A percentile compares a stretch with the other conserved stretches of the same genome.
Conservation (phyloP, 2,888 invertebrate genomes). For the Melipona bicolor region DNA sequence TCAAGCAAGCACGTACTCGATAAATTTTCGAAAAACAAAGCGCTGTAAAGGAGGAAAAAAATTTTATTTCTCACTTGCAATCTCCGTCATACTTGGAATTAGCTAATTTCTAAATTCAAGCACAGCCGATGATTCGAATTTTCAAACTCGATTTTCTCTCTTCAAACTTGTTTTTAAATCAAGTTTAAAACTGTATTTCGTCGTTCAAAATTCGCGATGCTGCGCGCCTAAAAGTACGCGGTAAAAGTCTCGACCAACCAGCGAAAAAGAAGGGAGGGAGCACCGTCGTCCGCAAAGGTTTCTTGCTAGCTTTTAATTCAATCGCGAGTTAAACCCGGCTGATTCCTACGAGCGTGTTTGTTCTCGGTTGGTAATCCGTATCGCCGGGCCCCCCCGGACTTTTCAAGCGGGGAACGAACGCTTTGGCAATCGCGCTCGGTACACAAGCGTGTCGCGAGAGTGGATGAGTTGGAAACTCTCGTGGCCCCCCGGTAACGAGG, state of each 20-base stretch:
- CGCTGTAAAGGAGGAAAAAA: no score
- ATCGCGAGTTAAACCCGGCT: not conserved
- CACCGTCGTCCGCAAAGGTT: not conserved
- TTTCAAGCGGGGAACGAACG: conserved; percentile 45
- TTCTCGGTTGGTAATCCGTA: conserved; percentile 46
- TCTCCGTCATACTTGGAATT: no score
- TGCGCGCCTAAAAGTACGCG: no score
- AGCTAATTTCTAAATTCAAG: no score
- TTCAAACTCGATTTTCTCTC: no score
- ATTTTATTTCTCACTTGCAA: no score
- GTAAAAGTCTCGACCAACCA: not conserved
- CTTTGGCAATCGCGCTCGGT: conserved; percentile 48
- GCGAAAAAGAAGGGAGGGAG: not conserved
- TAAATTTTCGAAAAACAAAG: no score
- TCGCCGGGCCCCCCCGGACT: conserved; percentile 30
- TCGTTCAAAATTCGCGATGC: no score
- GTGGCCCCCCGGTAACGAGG: conserved; percentile 35
- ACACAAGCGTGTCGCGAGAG: conserved; percentile 16
- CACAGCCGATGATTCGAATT: no score
- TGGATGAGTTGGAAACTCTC: conserved; percentile 61
- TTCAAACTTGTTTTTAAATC: no score
- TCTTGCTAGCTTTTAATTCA: conserved; percentile 3
- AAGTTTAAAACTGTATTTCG: no score
- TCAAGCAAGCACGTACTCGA: no score
- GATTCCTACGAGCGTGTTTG: conserved; percentile 26